Percentiles rank a stretch among this genome's conserved stretches.
Evolutionary conservation across 2,797 vertebrate species (phyloP).

Genomic region (Astyanax mexicanus): DNA sequence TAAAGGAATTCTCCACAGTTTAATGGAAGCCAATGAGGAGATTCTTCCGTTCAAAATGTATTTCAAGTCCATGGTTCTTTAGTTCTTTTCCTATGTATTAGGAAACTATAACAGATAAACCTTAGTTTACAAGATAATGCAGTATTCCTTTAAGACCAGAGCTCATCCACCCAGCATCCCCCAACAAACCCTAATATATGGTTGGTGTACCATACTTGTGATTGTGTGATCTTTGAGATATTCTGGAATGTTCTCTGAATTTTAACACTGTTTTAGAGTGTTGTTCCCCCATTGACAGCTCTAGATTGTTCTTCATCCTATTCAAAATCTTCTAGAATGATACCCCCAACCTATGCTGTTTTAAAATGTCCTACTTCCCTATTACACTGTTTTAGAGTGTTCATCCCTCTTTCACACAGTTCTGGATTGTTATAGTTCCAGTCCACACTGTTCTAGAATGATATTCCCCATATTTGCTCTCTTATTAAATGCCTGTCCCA

Average conservation of each 20-base stretch:
- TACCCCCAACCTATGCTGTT: too few relatives aligned
- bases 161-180: neutral
- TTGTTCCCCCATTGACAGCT: neutral
- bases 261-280: neutral
- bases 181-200: neutral
- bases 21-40: neutral
- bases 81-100: neutral
- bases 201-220: neutral
- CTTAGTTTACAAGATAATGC: neutral
- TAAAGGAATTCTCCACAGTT: neutral
- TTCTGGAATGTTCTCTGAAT: neutral
- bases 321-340: too few relatives aligned
- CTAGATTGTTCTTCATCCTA: neutral
- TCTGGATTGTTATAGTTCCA: too few relatives aligned
- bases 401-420: too few relatives aligned
- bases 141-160: neutral
- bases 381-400: too few relatives aligned
- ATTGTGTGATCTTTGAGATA: neutral
- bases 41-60: neutral
- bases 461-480: too few relatives aligned
- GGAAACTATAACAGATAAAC: neutral
- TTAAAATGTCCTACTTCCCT: too few relatives aligned
- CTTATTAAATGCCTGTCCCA: too few relatives aligned
- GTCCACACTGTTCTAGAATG: too few relatives aligned
- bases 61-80: neutral